Base-by-base conservation (phyloP, 1,140 invertebrate species). In the Idris sp. region DNA sequence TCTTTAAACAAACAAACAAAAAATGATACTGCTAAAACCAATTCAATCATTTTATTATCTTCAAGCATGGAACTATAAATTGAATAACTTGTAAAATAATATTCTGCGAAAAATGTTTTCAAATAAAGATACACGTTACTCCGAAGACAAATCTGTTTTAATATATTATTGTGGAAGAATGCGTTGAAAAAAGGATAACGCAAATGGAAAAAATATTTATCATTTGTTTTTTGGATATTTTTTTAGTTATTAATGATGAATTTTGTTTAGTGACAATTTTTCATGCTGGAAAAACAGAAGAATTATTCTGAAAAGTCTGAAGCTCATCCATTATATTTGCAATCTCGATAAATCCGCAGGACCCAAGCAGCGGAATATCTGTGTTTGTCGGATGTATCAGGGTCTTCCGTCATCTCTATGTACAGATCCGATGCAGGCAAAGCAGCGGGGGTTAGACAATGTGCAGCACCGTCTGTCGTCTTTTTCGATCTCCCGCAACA, bases 381-480 rank as follows among this genome's bases (percentile, higher is more conserved):
- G 80, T 85, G 81, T 85, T 86, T 86, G 83, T 83, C 76, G 82
- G 83, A 86, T 85, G 82, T 86, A 86, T 85, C 83, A 85, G 81
- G 78, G 81, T 78, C 81, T 82, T 74, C 67, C 46, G 73, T 65
- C 74, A 75, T 76, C 76, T 64, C 40, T 76, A 67, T 64, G 68
- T 79, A 77, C 76, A 54, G 64, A 67, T 76, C 36, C 61, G 46
- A 36, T 59, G 58, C 53, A 73, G 56, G 72, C 51, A 65, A 69
- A 79, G 46, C 64, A 76, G 61, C 65, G 46, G 61, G 69, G 65
- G 74, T 74, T 78, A 33, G 31, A 68, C 54, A 31, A 46, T 41
- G 35, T 43, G 25, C 49, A 62, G 49, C 48, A 62, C 18, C 41
- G 76, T 56, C 68, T 51, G 67, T 65, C 75, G 69, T 61, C 76